Evolutionary conservation across 2,113 vertebrate genomes (phyloP).

Genomic region (Malaclemys terrapin): DNA sequence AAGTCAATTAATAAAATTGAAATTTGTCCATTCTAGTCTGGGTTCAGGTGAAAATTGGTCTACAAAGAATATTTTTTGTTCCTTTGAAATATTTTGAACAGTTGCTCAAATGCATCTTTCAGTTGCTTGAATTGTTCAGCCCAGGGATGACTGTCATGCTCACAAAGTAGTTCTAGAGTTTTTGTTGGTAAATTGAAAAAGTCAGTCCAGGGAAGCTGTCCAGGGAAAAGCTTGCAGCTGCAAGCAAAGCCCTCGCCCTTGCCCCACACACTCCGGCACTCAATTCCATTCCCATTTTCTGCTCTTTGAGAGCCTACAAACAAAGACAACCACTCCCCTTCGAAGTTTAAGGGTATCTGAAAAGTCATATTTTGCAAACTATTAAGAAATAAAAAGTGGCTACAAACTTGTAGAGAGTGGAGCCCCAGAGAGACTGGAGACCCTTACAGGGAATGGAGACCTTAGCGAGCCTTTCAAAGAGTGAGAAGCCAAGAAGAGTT

Average conservation of each 20-base stretch:
- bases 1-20: conserved; percentile 1
- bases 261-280: not conserved
- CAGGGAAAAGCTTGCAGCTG: not conserved
- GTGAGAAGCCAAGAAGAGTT: not conserved
- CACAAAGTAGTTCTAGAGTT: not conserved
- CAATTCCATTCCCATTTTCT: not conserved
- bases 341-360: not conserved
- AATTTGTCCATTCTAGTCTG: conserved; percentile 8
- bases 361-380: conserved; percentile 28
- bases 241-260: not conserved
- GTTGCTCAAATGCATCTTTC: not conserved
- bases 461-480: not conserved
- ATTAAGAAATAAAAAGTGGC: not conserved
- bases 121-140: not conserved
- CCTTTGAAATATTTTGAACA: conserved; percentile 4
- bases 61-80: not conserved
- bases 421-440: not conserved
- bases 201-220: not conserved
- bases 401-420: not conserved
- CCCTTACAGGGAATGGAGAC: not conserved
- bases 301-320: not conserved
- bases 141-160: not conserved
- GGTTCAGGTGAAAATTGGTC: not conserved
- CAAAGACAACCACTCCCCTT: not conserved
- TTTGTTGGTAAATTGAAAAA: not conserved